Base-by-base conservation (phyloP, 2,888 invertebrate genomes). In the Polia nebulosa region DNA sequence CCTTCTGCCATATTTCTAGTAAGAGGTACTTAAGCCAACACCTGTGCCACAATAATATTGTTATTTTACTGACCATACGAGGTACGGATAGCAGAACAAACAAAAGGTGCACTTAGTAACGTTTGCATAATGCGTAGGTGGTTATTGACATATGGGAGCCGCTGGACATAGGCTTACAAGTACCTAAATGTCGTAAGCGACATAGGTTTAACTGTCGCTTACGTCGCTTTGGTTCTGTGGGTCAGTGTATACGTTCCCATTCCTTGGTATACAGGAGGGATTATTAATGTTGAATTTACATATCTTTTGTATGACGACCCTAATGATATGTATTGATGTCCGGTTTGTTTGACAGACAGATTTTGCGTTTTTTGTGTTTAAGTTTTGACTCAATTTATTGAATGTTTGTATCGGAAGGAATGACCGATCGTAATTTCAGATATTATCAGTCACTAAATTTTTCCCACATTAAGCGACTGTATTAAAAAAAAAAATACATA, bases 41-140 rank as follows among this genome's bases (percentile, higher is more conserved):
- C 83, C 70, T 83, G 79, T 75, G 66, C 58, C 66, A 62, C 61
- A 69, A 67, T 71, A 72, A 69, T 64, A 51, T 73, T 72, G 76
- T 83, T 79, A 83, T 82, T 77, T 72, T 68, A 76, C 51, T 66
- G 78, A 60, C 67, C 27, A n/a, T 67, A 41, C 20, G 45, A 44
- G 25, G 41, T 36, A 56, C 36, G 59, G 55, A 49, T 44, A 65
- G n/a, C 60, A 78, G 29, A 49, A 76, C 73, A 75, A 81, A 83
- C 74, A 81, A 80, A 83, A 76, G 72, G 74, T 70, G 68, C 70
- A 77, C 63, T 75, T 67, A 57, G 72, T 59, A 78, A 34, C 56
- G 69, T 82, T 78, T 80, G 76, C 76, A 79, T 83, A 80, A 75
- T 72, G 76, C 72, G 83, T 83, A 67, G 81, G 82, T 68, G 64